Percentiles rank a stretch among this genome's conserved stretches.
These are phyloP conservation scores for Temnothorax longispinosus DNA, from an alignment of 1,140 invertebrate species.

Conservation along the genomic window DNA sequence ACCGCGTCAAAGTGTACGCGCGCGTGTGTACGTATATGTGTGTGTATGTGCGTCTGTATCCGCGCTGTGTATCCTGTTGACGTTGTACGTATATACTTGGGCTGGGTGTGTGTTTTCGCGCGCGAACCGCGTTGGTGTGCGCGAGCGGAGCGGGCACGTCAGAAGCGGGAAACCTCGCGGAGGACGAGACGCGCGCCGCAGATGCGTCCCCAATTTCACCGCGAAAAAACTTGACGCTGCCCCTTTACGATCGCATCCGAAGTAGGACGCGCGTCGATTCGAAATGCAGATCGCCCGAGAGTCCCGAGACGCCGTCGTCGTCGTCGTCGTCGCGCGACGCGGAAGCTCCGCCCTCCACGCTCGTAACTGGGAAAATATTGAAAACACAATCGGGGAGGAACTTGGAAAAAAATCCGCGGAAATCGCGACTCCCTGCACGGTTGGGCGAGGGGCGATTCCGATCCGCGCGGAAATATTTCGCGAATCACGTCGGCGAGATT, in stretches of 20 bases:
- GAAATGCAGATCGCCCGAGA: conserved; percentile 23
- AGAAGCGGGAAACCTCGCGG: conserved; percentile 33
- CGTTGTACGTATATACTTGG: background rate
- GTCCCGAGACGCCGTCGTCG: too few relatives aligned
- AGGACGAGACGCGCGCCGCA: conserved; percentile 36
- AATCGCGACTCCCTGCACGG: background rate
- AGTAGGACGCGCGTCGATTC: conserved; percentile 18
- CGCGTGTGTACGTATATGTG: background rate
- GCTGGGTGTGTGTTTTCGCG: background rate
- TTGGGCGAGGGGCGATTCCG: too few relatives aligned
- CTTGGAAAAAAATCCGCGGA: background rate
- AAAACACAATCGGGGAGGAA: background rate
- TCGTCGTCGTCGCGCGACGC: background rate
- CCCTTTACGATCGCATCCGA: background rate
- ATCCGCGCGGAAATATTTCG: conserved; percentile 16
- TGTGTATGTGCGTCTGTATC: background rate
- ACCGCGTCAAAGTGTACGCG: conserved; percentile 20
- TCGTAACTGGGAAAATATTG: background rate
- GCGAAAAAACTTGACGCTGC: conserved; percentile 28
- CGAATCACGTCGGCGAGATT: background rate
- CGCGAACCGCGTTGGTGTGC: background rate
- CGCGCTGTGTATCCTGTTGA: background rate
- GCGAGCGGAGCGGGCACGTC: background rate
- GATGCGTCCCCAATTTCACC: conserved; percentile 41
- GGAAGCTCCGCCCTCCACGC: background rate